Conservation (phyloP, 1,140 invertebrate genomes). For the Hirudo medicinalis region DNA sequence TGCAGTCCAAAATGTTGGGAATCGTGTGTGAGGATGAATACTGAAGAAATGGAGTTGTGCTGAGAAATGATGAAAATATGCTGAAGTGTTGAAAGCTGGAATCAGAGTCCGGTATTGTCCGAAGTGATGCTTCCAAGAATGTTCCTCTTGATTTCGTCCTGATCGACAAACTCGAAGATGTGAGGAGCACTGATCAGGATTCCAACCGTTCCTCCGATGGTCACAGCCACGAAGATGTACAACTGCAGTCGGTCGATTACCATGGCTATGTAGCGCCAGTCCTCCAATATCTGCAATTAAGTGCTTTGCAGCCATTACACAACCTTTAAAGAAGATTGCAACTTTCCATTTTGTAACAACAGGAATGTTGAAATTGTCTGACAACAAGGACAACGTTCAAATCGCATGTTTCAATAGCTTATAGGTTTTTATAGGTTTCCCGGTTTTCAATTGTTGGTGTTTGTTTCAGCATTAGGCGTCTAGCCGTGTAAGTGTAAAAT, state of each 20-base stretch:
- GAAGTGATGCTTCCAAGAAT: constrained; percentile 1
- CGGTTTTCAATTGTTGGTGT: no score
- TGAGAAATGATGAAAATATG: no score
- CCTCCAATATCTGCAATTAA: constrained; percentile 42
- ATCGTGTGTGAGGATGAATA: no score
- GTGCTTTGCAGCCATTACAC: neutral
- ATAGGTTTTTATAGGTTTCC: no score
- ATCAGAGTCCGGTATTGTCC: neutral
- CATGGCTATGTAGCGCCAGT: constrained; percentile 99
- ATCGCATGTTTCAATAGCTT: no score
- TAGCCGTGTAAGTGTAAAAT: no score
- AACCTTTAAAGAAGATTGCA: neutral
- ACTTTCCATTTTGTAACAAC: neutral
- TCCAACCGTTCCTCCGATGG: constrained; percentile 79
- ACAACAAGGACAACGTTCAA: no score
- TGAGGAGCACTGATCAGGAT: constrained; percentile 98
- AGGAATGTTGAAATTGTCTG: no score
- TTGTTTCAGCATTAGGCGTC: no score
- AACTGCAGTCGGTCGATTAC: constrained; percentile 93
- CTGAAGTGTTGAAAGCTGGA: neutral
- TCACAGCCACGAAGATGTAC: constrained; percentile 93
- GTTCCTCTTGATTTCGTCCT: constrained; percentile 64
- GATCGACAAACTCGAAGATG: constrained; percentile 96
- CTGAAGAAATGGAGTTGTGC: no score
- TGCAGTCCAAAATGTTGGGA: no score